Percentiles rank a stretch among this genome's conserved stretches.
Conservation (phyloP, 2,888 invertebrate genomes). For the Margaritifera margaritifera region DNA sequence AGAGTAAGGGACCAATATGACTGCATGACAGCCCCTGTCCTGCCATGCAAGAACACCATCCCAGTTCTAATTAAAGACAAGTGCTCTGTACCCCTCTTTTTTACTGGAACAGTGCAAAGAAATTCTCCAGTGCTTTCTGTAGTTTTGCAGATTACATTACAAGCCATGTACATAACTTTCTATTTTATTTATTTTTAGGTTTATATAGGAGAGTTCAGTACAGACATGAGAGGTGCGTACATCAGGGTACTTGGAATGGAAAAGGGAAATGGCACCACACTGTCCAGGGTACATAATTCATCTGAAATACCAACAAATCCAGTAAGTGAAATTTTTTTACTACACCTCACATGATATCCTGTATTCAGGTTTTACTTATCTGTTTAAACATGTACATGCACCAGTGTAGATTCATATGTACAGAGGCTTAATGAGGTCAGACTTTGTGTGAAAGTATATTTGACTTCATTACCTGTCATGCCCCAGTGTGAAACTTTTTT, state of each 20-base stretch:
- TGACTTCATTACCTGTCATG: too few relatives aligned
- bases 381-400: background rate
- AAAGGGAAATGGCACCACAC: slow-evolving; percentile 70
- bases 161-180: too few relatives aligned
- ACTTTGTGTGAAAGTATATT: background rate
- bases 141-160: too few relatives aligned
- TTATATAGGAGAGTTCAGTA: slow-evolving; percentile 62
- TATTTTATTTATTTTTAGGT: slow-evolving; percentile 52
- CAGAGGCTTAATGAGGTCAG: background rate
- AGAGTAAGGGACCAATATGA: too few relatives aligned
- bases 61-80: too few relatives aligned
- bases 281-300: slow-evolving; percentile 66
- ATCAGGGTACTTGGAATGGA: slow-evolving; percentile 72
- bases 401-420: background rate
- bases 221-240: slow-evolving; percentile 66
- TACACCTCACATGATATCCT: background rate
- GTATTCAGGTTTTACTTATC: background rate
- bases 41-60: too few relatives aligned
- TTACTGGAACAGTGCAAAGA: too few relatives aligned
- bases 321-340: slow-evolving; percentile 40
- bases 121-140: too few relatives aligned
- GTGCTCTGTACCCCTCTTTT: too few relatives aligned
- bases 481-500: too few relatives aligned
- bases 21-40: too few relatives aligned
- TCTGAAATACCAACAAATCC: slow-evolving; percentile 54